A percentile compares a stretch with the other conserved stretches of the same genome.
phyloP scores from a whole-genome alignment of 2,797 vertebrate genomes.

The Gallinago stenura region DNA sequence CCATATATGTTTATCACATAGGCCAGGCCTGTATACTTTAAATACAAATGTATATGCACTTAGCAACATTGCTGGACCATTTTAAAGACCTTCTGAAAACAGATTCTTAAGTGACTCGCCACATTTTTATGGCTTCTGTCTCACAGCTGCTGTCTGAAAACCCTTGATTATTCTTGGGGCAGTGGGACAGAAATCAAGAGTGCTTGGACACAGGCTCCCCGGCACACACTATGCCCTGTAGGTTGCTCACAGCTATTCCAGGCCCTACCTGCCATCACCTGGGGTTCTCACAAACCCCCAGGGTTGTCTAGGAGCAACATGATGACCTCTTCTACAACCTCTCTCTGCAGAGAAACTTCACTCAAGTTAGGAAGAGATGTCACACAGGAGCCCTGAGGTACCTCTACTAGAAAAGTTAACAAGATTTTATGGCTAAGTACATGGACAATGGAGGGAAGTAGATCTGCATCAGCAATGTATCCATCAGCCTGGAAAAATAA shows the following conservation, averaged over 20 bases:
- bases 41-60: background rate
- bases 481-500: background rate
- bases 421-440: background rate
- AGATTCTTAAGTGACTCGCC: background rate
- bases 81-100: background rate
- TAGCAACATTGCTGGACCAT: background rate
- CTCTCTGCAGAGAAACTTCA: background rate
- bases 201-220: background rate
- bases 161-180: background rate
- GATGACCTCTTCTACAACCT: background rate
- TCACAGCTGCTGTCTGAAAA: background rate
- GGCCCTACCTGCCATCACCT: background rate
- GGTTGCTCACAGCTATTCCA: background rate
- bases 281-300: background rate
- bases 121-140: background rate
- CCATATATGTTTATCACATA: background rate
- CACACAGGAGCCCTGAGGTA: background rate
- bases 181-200: background rate
- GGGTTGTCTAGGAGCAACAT: background rate
- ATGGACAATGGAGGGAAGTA: background rate
- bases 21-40: background rate
- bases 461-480: background rate
- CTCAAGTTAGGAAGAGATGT: background rate
- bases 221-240: fast-evolving
- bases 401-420: background rate